Evolutionary conservation across 2,888 invertebrate species (phyloP).

Genomic region (Chrysina gloriosa): DNA sequence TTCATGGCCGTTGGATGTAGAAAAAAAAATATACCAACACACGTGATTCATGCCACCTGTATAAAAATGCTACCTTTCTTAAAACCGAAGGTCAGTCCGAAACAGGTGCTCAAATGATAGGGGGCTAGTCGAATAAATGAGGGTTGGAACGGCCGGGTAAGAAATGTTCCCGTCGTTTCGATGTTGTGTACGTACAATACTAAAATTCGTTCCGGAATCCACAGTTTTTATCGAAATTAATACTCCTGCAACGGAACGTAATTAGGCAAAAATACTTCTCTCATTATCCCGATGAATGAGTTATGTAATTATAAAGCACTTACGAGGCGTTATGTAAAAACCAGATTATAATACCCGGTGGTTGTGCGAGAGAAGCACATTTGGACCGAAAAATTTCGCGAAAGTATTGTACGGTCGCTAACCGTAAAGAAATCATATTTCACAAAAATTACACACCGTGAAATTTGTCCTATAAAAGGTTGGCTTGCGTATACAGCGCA

Average conservation of each 20-base stretch:
- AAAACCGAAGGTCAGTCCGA: conserved; percentile 7
- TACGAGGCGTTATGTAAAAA: conserved; percentile 17
- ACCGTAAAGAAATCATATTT: conserved; percentile 12
- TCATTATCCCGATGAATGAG: too few species aligned
- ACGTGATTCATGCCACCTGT: conserved; percentile 17
- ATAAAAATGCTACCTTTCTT: conserved; percentile 10
- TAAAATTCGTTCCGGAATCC: too few species aligned
- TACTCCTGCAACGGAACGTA: too few species aligned
- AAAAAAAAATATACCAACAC: background rate
- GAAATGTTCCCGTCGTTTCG: too few species aligned
- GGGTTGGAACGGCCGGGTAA: background rate
- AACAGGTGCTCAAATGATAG: conserved; percentile 9
- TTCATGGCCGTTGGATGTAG: background rate
- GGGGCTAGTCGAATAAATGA: background rate
- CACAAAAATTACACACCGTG: conserved; percentile 4
- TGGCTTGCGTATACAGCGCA: background rate
- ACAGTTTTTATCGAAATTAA: too few species aligned
- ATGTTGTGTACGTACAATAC: too few species aligned
- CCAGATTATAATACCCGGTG: background rate
- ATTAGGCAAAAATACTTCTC: too few species aligned
- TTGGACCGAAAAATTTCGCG: background rate
- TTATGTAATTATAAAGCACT: too few species aligned
- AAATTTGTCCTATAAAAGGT: conserved; percentile 1
- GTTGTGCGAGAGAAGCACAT: background rate
- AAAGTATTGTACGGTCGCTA: conserved; percentile 5